Evolutionary conservation across 2,888 invertebrate species (phyloP).

Genomic region (Ochropacha duplaris): DNA sequence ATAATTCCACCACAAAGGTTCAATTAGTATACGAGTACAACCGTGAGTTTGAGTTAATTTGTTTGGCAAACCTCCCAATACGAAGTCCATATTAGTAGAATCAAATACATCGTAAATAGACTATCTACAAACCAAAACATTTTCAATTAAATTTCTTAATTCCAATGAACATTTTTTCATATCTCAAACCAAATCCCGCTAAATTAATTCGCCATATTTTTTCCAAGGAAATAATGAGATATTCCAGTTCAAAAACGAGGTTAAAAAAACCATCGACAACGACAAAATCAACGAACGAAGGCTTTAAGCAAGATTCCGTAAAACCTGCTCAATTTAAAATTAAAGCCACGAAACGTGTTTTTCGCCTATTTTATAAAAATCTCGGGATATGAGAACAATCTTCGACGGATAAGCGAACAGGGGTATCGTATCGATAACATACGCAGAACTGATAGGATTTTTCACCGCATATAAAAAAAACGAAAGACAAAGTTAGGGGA

Average conservation of each 20-base stretch:
- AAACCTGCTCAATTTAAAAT: constrained; percentile 83
- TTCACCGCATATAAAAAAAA: constrained; percentile 32
- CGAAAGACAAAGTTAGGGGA: neutral
- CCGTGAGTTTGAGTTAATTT: constrained; percentile 31
- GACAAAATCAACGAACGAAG: constrained; percentile 64
- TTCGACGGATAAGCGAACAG: constrained; percentile 68
- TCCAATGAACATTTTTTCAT: constrained; percentile 12
- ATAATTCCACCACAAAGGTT: constrained; percentile 43
- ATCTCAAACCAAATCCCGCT: constrained; percentile 49
- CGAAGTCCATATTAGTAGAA: constrained; percentile 11
- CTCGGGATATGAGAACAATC: constrained; percentile 78
- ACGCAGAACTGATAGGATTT: constrained; percentile 49
- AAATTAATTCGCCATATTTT: constrained; percentile 73
- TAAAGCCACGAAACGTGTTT: constrained; percentile 84
- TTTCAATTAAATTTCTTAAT: neutral
- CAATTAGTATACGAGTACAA: constrained; percentile 23
- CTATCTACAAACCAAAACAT: too few species aligned
- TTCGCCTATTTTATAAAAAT: constrained; percentile 82
- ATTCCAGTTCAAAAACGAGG: constrained; percentile 39
- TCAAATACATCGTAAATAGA: too few species aligned
- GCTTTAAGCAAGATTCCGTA: constrained; percentile 78
- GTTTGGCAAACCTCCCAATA: constrained; percentile 40
- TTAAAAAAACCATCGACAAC: constrained; percentile 54
- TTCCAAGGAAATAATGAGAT: constrained; percentile 63
- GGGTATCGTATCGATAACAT: constrained; percentile 49